Percentiles rank a stretch among this genome's conserved stretches.
These are phyloP conservation scores for Hecatera dysodea DNA, from an alignment of 2,888 invertebrate genomes.

Conservation along the genomic window DNA sequence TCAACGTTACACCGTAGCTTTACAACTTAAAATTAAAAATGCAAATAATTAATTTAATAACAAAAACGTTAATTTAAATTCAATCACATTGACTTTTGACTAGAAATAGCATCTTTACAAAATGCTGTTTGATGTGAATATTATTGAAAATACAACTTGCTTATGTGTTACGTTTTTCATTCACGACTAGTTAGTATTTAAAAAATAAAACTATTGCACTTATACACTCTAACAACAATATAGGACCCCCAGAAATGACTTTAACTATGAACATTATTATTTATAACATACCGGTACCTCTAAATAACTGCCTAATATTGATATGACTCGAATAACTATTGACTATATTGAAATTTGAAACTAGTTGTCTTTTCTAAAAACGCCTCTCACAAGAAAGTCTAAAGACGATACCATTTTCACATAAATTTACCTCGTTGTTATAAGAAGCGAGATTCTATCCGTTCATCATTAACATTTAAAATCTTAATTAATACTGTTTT, in stretches of 20 bases:
- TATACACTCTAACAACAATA: constrained; percentile 34
- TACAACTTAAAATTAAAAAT: constrained; percentile 55
- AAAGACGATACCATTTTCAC: constrained; percentile 56
- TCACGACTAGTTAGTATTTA: constrained; percentile 32
- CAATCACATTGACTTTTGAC: constrained; percentile 58
- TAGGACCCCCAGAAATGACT: constrained; percentile 67
- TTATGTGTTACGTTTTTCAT: constrained; percentile 5
- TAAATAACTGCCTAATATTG: constrained; percentile 78
- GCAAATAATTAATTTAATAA: constrained; percentile 35
- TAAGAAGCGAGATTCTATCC: constrained; percentile 68
- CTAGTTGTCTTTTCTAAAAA: constrained; percentile 79
- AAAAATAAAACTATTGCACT: constrained; percentile 40
- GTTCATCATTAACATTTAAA: constrained; percentile 72
- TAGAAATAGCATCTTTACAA: constrained; percentile 49
- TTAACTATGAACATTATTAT: constrained; percentile 66
- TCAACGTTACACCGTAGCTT: constrained; percentile 51
- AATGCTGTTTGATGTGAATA: constrained; percentile 1
- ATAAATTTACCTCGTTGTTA: constrained; percentile 68
- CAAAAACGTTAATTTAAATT: constrained; percentile 15
- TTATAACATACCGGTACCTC: constrained; percentile 59
- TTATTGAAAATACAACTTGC: constrained; percentile 11
- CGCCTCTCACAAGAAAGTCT: constrained; percentile 60
- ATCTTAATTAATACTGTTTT: constrained; percentile 81
- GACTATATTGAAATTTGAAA: constrained; percentile 80
- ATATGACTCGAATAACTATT: constrained; percentile 86